These are phyloP conservation scores for Trichacis sp. DNA, from an alignment of 2,888 invertebrate species.

Conservation along the genomic window DNA sequence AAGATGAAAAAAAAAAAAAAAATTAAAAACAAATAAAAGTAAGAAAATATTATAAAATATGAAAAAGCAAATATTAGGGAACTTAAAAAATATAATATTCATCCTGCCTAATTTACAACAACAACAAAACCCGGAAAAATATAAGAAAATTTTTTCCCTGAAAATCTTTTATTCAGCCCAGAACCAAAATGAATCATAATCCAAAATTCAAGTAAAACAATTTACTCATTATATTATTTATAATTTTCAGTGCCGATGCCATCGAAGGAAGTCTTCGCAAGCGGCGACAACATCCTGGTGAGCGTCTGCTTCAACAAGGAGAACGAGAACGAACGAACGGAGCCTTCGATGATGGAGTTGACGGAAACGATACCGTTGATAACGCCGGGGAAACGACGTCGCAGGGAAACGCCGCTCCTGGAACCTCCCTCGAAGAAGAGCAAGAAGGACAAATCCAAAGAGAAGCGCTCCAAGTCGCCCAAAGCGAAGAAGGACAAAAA, in stretches of 20 bases:
- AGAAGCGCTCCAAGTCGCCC: slow-evolving; percentile 60
- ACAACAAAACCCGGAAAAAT: no score
- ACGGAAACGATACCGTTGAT: slow-evolving; percentile 62
- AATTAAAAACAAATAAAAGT: no score
- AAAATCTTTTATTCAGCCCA: no score
- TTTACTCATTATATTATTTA: no score
- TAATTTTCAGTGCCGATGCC: slow-evolving; percentile 70
- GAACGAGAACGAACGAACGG: slow-evolving; percentile 53
- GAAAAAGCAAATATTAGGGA: no score
- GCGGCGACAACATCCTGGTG: slow-evolving; percentile 92
- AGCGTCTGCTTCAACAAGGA: slow-evolving; percentile 89
- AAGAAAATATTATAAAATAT: no score
- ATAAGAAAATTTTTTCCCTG: no score
- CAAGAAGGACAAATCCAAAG: slow-evolving; percentile 66
- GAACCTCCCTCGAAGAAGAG: slow-evolving; percentile 62
- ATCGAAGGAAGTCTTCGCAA: slow-evolving; percentile 91
- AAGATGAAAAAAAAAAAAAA: no score
- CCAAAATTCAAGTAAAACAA: no score
- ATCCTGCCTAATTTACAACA: no score
- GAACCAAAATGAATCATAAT: no score
- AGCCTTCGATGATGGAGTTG: slow-evolving; percentile 50
- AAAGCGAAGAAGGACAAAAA: slow-evolving; percentile 65
- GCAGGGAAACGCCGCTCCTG: slow-evolving; percentile 62
- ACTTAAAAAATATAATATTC: no score
- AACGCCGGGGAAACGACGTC: slow-evolving; percentile 67